Percentiles rank a stretch among this genome's conserved stretches.
Evolutionary conservation across 2,113 vertebrate genomes (phyloP).

Genomic region (Galbula dea): DNA sequence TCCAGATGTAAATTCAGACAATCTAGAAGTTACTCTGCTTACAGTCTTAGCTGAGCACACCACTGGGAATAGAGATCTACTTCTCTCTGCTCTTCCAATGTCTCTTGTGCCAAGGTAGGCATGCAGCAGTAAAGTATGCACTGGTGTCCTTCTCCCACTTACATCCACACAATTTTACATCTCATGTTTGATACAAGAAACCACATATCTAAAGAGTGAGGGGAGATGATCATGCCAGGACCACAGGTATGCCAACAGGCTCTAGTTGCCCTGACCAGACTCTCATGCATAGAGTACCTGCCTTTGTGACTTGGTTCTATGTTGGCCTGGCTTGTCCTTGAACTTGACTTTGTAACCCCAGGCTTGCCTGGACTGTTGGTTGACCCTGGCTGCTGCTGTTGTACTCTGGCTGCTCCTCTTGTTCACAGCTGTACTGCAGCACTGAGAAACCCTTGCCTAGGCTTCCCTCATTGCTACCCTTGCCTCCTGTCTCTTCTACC

Average conservation of each 20-base stretch:
- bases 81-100: neutral
- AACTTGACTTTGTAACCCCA: neutral
- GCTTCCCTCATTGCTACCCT: neutral
- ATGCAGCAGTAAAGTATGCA: accelerated
- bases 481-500: neutral
- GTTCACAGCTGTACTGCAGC: neutral
- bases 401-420: neutral
- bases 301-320: no score
- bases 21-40: neutral
- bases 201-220: neutral
- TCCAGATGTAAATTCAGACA: neutral
- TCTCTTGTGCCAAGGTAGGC: neutral
- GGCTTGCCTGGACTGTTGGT: neutral
- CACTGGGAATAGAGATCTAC: neutral
- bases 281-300: neutral
- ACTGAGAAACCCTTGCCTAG: neutral
- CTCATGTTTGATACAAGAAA: neutral
- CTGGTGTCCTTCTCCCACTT: neutral
- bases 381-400: neutral
- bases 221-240: neutral
- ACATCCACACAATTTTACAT: neutral
- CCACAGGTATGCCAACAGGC: accelerated
- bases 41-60: neutral
- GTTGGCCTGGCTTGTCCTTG: neutral
- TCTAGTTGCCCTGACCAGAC: neutral